Evolutionary conservation across 2,797 vertebrate species (phyloP).

Genomic region (Pseudomugil tenellus): DNA sequence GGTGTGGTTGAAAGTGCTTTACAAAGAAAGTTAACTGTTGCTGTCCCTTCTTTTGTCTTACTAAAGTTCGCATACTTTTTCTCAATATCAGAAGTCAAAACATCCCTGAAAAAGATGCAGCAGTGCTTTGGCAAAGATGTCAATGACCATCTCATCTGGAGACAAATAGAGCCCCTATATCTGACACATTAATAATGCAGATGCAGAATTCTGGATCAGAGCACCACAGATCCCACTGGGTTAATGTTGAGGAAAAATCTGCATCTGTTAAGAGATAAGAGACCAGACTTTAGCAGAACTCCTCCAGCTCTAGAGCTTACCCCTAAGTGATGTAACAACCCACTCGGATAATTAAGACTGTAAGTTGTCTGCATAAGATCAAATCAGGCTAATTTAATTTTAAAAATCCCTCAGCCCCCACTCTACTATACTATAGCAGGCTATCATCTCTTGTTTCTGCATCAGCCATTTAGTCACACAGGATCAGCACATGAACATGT

Average conservation of each 20-base stretch:
- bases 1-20: slow-evolving; percentile 17
- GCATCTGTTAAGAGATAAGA: slow-evolving; percentile 45
- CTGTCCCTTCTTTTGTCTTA: slow-evolving; percentile 11
- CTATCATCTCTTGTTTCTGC: slow-evolving; percentile 29
- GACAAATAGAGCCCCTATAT: slow-evolving; percentile 52
- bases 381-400: slow-evolving; percentile 62
- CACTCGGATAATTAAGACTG: slow-evolving; percentile 53
- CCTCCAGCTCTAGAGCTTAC: slow-evolving; percentile 29
- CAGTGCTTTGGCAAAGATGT: slow-evolving; percentile 32
- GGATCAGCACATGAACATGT: slow-evolving; percentile 17
- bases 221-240: slow-evolving; percentile 19
- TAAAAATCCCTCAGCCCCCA: slow-evolving; percentile 11
- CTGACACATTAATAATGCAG: slow-evolving; percentile 63
- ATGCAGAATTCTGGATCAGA: slow-evolving; percentile 32
- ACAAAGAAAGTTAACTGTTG: slow-evolving; percentile 11
- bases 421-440: background rate
- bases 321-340: slow-evolving; percentile 49
- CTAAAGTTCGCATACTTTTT: background rate
- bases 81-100: slow-evolving; percentile 21
- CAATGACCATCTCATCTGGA: slow-evolving; percentile 47
- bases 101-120: slow-evolving; percentile 20
- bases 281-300: slow-evolving; percentile 24
- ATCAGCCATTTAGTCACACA: slow-evolving; percentile 17
- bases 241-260: slow-evolving; percentile 21
- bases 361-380: slow-evolving; percentile 63